Evolutionary conservation across 2,888 invertebrate genomes (phyloP).

Genomic region (Ariolimax columbianus): DNA sequence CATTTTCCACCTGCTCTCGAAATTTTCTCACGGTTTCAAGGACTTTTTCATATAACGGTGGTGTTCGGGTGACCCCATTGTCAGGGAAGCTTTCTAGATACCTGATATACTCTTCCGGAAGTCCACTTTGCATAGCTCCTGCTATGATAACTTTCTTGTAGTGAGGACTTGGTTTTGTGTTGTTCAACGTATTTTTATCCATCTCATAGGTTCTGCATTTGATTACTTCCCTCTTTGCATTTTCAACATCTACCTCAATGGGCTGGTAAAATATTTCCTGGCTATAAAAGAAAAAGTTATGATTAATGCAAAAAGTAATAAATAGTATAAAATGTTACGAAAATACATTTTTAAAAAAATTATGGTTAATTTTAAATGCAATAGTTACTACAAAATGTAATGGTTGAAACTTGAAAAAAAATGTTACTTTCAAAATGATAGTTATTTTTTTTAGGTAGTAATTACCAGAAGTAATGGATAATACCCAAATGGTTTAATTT

Average conservation of each 20-base stretch:
- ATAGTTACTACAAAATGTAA: no score
- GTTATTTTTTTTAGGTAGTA: no score
- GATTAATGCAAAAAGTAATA: background rate
- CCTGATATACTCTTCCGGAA: conserved; percentile 87
- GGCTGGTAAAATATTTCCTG: conserved; percentile 25
- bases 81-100: conserved; percentile 85
- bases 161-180: conserved; percentile 84
- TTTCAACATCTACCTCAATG: conserved; percentile 12
- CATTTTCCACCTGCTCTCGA: background rate
- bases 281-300: background rate
- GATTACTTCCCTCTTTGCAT: background rate
- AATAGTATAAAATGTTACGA: no score
- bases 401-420: no score
- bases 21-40: conserved; percentile 26
- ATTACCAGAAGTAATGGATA: no score
- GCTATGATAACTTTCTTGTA: conserved; percentile 86
- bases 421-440: no score
- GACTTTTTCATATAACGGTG: conserved; percentile 57
- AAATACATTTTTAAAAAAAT: no score
- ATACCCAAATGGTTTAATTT: no score
- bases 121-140: conserved; percentile 86
- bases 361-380: no score
- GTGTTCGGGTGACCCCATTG: conserved; percentile 84
- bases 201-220: conserved; percentile 87
- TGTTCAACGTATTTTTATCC: conserved; percentile 80